These are phyloP conservation scores for Spodoptera picta DNA, from an alignment of 2,888 invertebrate genomes.

Conservation along the genomic window DNA sequence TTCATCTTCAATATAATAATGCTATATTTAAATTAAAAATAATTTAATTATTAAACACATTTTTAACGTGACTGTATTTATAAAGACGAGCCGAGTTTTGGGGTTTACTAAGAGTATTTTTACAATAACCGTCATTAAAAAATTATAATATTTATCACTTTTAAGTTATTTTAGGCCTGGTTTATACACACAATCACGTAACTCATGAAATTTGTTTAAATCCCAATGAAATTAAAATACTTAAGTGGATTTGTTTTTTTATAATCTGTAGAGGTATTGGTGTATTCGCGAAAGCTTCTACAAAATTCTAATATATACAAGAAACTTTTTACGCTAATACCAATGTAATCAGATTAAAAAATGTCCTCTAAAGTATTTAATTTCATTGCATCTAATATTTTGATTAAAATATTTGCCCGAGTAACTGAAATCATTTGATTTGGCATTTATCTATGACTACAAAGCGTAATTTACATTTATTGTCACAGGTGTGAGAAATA, in stretches of 20 bases:
- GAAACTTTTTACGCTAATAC: slow-evolving; percentile 6
- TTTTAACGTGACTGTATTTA: slow-evolving; percentile 39
- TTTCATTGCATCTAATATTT: slow-evolving; percentile 12
- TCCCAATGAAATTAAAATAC: slow-evolving; percentile 27
- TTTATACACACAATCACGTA: slow-evolving; percentile 46
- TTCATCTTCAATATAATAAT: slow-evolving; percentile 10
- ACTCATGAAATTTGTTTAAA: slow-evolving; percentile 6
- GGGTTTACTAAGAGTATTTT: slow-evolving; percentile 14
- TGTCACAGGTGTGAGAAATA: slow-evolving; percentile 86
- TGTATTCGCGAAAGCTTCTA: slow-evolving; percentile 7
- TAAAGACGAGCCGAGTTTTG: slow-evolving; percentile 14
- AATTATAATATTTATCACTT: slow-evolving; percentile 35
- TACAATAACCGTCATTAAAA: slow-evolving; percentile 19
- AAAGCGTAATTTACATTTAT: slow-evolving; percentile 88
- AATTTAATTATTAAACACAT: not conserved
- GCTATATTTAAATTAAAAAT: slow-evolving; percentile 19
- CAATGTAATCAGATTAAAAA: not conserved
- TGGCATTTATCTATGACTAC: slow-evolving; percentile 84
- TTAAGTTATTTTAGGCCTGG: slow-evolving; percentile 28
- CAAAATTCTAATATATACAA: slow-evolving; percentile 33
- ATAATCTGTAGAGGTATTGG: not conserved
- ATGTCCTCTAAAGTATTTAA: slow-evolving; percentile 36
- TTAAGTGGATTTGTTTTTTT: slow-evolving; percentile 17
- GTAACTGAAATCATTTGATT: slow-evolving; percentile 65
- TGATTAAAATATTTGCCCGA: slow-evolving; percentile 31